These are phyloP conservation scores for Nibea coibor DNA, from an alignment of 2,113 vertebrate species.

Conservation along the genomic window DNA sequence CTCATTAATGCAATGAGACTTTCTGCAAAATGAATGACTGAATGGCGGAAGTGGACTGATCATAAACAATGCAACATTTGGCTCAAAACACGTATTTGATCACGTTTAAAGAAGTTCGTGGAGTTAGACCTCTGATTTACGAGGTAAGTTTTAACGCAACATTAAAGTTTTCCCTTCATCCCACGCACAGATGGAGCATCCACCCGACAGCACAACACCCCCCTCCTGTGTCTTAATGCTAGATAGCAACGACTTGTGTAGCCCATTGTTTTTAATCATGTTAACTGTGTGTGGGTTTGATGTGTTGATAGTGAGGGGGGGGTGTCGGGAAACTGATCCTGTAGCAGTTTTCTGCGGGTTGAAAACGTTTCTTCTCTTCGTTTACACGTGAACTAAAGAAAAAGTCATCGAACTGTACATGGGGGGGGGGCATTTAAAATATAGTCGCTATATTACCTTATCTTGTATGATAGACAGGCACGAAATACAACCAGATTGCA, in stretches of 20 bases:
- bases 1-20: not conserved
- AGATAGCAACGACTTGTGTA: slow-evolving; percentile 63
- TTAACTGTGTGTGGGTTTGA: not conserved
- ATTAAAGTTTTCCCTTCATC: slow-evolving; percentile 42
- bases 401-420: not conserved
- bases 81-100: not conserved
- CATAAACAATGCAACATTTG: no score
- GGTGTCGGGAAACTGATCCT: not conserved
- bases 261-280: not conserved
- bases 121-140: slow-evolving; percentile 14
- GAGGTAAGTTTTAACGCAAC: slow-evolving; percentile 43
- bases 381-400: not conserved
- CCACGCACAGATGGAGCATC: not conserved
- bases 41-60: no score
- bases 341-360: not conserved
- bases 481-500: fast-evolving
- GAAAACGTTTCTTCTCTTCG: slow-evolving; percentile 2
- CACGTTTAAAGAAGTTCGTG: not conserved
- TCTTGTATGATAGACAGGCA: fast-evolving
- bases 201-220: slow-evolving; percentile 70
- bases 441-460: not conserved
- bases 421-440: not conserved
- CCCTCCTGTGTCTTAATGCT: slow-evolving; percentile 78
- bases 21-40: not conserved
- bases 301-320: fast-evolving